Evolutionary conservation across 2,113 vertebrate genomes (phyloP), one percentile per base, ranked within the genome.

Genomic region (Bos indicus): DNA sequence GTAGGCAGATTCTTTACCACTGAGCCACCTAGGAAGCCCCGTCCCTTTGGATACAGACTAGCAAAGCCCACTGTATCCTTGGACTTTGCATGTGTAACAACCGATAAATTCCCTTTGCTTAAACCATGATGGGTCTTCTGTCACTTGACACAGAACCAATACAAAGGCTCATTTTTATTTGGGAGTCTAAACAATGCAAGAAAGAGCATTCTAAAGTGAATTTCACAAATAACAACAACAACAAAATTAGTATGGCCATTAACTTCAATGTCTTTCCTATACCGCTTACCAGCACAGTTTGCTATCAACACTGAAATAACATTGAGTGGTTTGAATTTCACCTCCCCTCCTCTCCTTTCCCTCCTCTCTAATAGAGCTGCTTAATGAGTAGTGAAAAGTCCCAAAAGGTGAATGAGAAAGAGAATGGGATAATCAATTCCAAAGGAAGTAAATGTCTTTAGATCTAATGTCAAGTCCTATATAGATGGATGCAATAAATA

Each of bases 311-410:
- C 78, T 87, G 62, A 92, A 98, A 96, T 93, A 96, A 97, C 97
- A 96, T 4, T 33, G 46, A 62, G 23, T 2, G 21, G 94, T 94
- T 98, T 95, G 91, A 89, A 97, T 97, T 98, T 97, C 93, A 96
- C 62, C 87, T 83, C 80, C 88, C 88, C 56, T 93, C 67, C 86
- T 87, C 91, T 80, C 59, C 36, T 81, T 90, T 78, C 74, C 87
- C 90, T 88, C 82, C 71, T 88, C 26, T 88, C 62, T 90, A 94
- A 94, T 67, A 67, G 90, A 91, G 21, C 74, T 96, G 95, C 7
- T 97, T 97, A 97, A 97, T 96, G 93, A 95, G 74, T 91, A 97
- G 91, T 97, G 96, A 95, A 97, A 97, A 95, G 78, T 90, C 62
- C 33, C 46, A 64, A 91, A 97, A 92, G 85, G 56, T 94, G 91